phyloP scores from a whole-genome alignment of 2,888 invertebrate genomes.

The Helobdella robusta region DNA sequence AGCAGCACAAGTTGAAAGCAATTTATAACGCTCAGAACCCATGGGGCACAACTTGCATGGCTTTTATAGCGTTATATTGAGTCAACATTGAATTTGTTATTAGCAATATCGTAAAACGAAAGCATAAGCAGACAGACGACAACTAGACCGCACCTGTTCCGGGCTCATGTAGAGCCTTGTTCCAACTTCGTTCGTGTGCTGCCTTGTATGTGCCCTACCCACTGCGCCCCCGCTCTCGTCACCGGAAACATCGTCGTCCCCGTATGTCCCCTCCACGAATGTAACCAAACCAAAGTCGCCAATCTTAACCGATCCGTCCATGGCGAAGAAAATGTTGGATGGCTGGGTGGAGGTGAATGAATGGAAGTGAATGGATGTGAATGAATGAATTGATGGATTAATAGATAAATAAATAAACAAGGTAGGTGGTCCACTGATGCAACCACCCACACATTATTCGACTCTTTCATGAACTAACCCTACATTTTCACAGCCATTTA shows the following conservation, averaged over 20 bases:
- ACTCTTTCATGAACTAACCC: too few species aligned
- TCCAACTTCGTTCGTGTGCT: constrained; percentile 58
- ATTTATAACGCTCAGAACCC: too few species aligned
- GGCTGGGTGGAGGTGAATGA: constrained; percentile 55
- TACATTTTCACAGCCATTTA: too few species aligned
- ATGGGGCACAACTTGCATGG: too few species aligned
- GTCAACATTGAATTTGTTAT: too few species aligned
- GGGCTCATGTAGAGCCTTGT: constrained; percentile 97
- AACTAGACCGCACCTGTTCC: constrained; percentile 75
- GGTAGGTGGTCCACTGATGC: not conserved
- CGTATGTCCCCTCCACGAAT: constrained; percentile 59
- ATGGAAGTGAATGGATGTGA: too few species aligned
- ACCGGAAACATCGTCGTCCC: not conserved
- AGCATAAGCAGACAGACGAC: too few species aligned
- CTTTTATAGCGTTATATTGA: too few species aligned
- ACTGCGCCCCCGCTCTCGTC: not conserved
- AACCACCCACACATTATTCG: too few species aligned
- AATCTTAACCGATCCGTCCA: constrained; percentile 80
- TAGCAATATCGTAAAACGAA: too few species aligned
- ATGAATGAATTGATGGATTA: too few species aligned
- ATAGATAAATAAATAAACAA: not conserved
- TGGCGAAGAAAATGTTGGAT: constrained; percentile 83
- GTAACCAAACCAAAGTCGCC: constrained; percentile 98
- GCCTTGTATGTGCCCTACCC: not conserved
- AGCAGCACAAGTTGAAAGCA: too few species aligned